Percentiles rank a stretch among this genome's conserved stretches.
These are phyloP conservation scores for Paraplagusia blochii DNA, from an alignment of 2,113 vertebrate species.

Conservation along the genomic window DNA sequence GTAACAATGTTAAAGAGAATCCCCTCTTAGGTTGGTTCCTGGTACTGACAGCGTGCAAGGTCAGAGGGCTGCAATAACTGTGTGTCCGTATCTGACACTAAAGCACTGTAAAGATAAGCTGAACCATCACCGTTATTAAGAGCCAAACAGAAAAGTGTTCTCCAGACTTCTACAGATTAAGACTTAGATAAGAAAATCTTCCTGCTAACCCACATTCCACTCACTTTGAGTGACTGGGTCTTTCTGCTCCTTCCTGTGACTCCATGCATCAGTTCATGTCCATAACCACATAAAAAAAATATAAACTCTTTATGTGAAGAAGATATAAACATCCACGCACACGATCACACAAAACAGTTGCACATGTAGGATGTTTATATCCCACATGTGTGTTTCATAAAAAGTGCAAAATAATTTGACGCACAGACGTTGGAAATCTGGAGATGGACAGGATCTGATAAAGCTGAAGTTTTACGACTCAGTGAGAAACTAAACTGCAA, in stretches of 20 bases:
- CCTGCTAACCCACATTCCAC: background rate
- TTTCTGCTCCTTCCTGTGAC: constrained; percentile 15
- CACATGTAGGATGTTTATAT: background rate
- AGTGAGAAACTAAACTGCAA: constrained; percentile 10
- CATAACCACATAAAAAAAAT: background rate
- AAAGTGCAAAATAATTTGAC: background rate
- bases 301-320: constrained; percentile 5
- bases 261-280: constrained; percentile 11
- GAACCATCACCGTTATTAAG: too few relatives aligned
- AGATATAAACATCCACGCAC: constrained; percentile 5
- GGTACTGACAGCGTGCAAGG: too few relatives aligned
- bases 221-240: background rate
- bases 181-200: too few relatives aligned
- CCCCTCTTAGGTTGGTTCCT: too few relatives aligned
- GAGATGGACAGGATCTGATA: background rate
- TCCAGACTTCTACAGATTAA: too few relatives aligned
- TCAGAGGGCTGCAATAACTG: too few relatives aligned
- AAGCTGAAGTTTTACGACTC: constrained; percentile 2
- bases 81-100: too few relatives aligned
- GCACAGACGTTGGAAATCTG: too few relatives aligned
- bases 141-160: too few relatives aligned
- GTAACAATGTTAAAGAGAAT: too few relatives aligned
- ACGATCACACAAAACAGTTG: background rate
- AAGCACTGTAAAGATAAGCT: too few relatives aligned
- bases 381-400: constrained; percentile 16